phyloP scores from a whole-genome alignment of 2,113 vertebrate species.

The Brachyhypopomus gauderio region DNA sequence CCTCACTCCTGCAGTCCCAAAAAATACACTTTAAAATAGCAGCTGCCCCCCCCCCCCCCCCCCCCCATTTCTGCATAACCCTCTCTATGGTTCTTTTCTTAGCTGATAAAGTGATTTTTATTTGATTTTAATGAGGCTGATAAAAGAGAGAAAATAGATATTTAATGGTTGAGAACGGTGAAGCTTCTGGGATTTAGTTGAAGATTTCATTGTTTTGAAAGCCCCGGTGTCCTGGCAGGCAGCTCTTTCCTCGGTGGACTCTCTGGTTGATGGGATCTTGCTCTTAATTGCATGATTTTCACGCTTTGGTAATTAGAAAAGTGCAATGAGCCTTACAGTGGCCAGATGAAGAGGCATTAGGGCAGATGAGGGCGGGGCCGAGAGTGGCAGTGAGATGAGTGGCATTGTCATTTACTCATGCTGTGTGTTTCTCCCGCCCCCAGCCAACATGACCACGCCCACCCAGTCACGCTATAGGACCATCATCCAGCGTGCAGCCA shows the following conservation, averaged over 20 bases:
- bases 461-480: slow-evolving; percentile 90
- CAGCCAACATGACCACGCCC: slow-evolving; percentile 80
- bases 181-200: slow-evolving; percentile 56
- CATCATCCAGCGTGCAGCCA: slow-evolving; percentile 81
- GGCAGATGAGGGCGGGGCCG: slow-evolving; percentile 42
- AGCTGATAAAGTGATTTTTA: slow-evolving; percentile 30
- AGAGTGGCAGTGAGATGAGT: slow-evolving; percentile 54
- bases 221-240: slow-evolving; percentile 47
- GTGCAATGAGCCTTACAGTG: slow-evolving; percentile 65
- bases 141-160: slow-evolving; percentile 60
- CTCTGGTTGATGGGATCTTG: slow-evolving; percentile 70
- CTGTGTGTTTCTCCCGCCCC: slow-evolving; percentile 58
- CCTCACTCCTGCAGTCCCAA: no score
- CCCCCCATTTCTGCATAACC: not conserved
- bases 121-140: slow-evolving; percentile 52
- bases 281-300: slow-evolving; percentile 77
- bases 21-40: no score
- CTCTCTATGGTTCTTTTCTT: not conserved
- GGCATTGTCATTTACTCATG: slow-evolving; percentile 18
- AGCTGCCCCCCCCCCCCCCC: no score
- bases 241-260: slow-evolving; percentile 63
- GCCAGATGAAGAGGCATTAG: slow-evolving; percentile 66
- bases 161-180: slow-evolving; percentile 59
- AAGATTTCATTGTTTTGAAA: slow-evolving; percentile 63
- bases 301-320: slow-evolving; percentile 74